Evolutionary conservation across 2,888 invertebrate species (phyloP).

Genomic region (Drosophila mimetica): DNA sequence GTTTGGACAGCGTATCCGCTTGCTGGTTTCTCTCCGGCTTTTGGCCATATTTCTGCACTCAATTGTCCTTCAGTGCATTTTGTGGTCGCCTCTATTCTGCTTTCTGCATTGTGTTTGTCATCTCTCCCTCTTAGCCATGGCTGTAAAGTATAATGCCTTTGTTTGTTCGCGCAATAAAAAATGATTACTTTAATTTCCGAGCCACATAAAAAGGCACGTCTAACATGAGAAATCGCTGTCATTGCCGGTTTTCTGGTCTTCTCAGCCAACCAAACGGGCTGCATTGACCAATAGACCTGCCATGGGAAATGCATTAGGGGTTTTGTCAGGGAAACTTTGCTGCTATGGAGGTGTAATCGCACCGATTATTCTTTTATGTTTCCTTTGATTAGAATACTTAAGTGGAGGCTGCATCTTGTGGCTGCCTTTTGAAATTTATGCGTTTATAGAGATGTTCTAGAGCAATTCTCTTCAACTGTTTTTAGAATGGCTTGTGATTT

Average conservation of each 20-base stretch:
- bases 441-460: too few species aligned
- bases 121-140: conserved; percentile 30
- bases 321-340: background rate
- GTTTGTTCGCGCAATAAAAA: conserved; percentile 79
- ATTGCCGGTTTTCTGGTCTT: conserved; percentile 48
- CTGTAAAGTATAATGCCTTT: conserved; percentile 77
- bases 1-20: conserved; percentile 65
- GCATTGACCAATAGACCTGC: conserved; percentile 18
- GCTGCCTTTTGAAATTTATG: too few species aligned
- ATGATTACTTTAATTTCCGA: conserved; percentile 80
- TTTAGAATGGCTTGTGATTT: too few species aligned
- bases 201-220: conserved; percentile 68
- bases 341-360: conserved; percentile 12
- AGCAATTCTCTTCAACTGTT: too few species aligned
- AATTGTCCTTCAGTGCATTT: conserved; percentile 76
- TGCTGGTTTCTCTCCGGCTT: conserved; percentile 60
- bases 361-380: conserved; percentile 1
- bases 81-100: conserved; percentile 50
- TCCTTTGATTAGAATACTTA: conserved; percentile 3
- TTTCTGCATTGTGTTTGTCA: conserved; percentile 45
- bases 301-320: conserved; percentile 35
- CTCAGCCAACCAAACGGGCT: conserved; percentile 5
- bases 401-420: background rate
- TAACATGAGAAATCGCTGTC: conserved; percentile 75
- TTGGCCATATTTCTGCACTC: conserved; percentile 73